A percentile compares a stretch with the other conserved stretches of the same genome.
These are phyloP conservation scores for Melanaphis sacchari DNA, from an alignment of 1,140 invertebrate genomes.

Conservation along the genomic window DNA sequence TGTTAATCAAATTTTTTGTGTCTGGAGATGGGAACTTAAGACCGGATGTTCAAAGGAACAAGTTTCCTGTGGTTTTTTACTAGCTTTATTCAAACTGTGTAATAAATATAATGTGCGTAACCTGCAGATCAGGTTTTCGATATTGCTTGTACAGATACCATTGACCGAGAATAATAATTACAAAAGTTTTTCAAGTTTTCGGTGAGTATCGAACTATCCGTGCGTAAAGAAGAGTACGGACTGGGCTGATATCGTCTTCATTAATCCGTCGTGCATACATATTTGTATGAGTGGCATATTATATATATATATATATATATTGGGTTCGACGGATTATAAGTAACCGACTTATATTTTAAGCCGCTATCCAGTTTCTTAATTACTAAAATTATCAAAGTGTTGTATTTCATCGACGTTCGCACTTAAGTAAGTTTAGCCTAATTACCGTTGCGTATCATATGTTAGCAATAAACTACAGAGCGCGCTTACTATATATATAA, in stretches of 20 bases:
- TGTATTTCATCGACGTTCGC: background rate
- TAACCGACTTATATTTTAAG: background rate
- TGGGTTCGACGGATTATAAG: background rate
- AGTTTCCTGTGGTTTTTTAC: background rate
- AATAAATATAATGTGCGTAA: too few species aligned
- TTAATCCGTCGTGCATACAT: background rate
- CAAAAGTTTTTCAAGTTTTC: conserved; percentile 20
- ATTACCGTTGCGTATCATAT: background rate
- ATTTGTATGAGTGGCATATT: background rate
- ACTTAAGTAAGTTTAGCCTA: background rate
- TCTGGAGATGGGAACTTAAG: background rate
- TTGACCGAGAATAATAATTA: background rate
- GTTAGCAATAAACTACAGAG: background rate
- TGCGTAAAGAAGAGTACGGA: background rate
- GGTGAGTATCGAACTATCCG: background rate
- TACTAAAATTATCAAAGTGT: background rate
- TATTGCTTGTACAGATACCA: background rate
- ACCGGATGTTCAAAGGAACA: background rate
- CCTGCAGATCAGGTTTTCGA: background rate
- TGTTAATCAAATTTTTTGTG: background rate
- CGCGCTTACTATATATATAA: background rate
- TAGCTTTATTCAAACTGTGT: too few species aligned
- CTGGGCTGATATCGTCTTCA: background rate
- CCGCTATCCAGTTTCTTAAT: background rate
- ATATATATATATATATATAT: background rate